Conservation (phyloP, 2,797 vertebrate genomes). For the Phoxinus dragarum region DNA sequence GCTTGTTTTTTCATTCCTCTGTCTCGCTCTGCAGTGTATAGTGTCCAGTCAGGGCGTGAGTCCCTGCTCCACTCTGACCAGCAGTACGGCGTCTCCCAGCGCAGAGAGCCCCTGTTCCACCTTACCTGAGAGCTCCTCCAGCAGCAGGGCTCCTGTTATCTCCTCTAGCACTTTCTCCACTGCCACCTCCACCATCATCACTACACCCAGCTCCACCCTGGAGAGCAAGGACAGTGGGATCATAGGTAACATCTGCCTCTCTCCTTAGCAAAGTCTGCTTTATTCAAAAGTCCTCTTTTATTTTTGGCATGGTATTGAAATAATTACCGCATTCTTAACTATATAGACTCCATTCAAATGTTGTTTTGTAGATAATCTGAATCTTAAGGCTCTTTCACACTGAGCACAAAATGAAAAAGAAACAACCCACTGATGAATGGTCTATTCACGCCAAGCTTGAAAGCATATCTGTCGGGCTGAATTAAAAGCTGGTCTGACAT, state of each 20-base stretch:
- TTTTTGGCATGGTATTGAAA: not conserved
- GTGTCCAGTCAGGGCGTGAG: conserved; percentile 90
- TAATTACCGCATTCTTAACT: not conserved
- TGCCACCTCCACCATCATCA: conserved; percentile 78
- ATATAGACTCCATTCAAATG: not conserved
- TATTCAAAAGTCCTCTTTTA: not conserved
- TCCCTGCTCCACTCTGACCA: conserved; percentile 95
- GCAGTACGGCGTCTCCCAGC: conserved; percentile 94
- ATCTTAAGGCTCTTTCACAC: not conserved
- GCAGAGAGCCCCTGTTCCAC: conserved; percentile 95
- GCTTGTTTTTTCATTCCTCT: not conserved
- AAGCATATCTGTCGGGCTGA: conserved; percentile 24
- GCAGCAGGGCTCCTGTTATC: conserved; percentile 68
- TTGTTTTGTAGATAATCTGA: not conserved
- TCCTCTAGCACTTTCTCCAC: conserved; percentile 75
- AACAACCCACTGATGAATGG: conserved; percentile 17
- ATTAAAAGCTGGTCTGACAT: conserved; percentile 31
- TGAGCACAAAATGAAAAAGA: conserved; percentile 4
- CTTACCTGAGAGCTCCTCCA: conserved; percentile 84
- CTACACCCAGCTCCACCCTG: conserved; percentile 96
- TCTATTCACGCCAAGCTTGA: conserved; percentile 20
- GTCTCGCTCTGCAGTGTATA: conserved; percentile 76
- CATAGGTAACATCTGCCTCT: conserved; percentile 82
- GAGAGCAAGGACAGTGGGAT: conserved; percentile 99
- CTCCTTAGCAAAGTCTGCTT: not conserved